A percentile compares a stretch with the other conserved stretches of the same genome.
Evolutionary conservation across 2,888 invertebrate genomes (phyloP).

Genomic region (Drosophila cyrtoloma): DNA sequence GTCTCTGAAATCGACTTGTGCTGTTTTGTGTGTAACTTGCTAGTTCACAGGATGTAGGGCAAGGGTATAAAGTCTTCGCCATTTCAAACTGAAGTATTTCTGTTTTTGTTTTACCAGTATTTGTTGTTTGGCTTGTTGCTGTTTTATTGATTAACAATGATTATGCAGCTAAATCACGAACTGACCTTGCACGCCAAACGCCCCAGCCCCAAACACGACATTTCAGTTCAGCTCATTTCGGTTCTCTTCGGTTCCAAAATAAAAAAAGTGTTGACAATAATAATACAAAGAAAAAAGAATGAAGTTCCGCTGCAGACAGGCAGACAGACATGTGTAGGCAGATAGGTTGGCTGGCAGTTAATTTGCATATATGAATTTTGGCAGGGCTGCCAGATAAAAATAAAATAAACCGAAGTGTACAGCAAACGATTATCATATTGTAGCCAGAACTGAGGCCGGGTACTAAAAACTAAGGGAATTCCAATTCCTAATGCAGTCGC

Average conservation of each 20-base stretch:
- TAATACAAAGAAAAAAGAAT: slow-evolving; percentile 26
- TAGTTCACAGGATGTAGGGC: background rate
- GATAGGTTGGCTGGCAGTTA: slow-evolving; percentile 42
- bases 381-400: slow-evolving; percentile 37
- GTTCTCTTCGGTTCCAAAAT: slow-evolving; percentile 32
- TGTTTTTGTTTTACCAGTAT: background rate
- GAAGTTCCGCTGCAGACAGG: slow-evolving; percentile 9
- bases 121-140: slow-evolving; percentile 20
- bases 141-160: slow-evolving; percentile 56
- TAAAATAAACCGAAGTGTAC: slow-evolving; percentile 3
- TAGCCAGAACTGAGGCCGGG: slow-evolving; percentile 1
- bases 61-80: background rate
- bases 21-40: no score
- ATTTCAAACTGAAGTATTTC: background rate
- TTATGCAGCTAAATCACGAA: slow-evolving; percentile 52
- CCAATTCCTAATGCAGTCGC: slow-evolving; percentile 29
- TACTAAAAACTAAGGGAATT: slow-evolving; percentile 25
- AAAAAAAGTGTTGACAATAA: slow-evolving; percentile 47
- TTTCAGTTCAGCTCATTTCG: slow-evolving; percentile 21
- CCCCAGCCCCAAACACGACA: slow-evolving; percentile 30
- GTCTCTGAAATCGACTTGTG: no score
- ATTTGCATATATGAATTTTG: slow-evolving; percentile 68
- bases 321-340: background rate
- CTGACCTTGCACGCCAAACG: slow-evolving; percentile 59
- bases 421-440: slow-evolving; percentile 18